Evolutionary conservation across 2,888 invertebrate genomes (phyloP), one percentile per base, ranked within the genome.

Genomic region (Scaptomyza cyrtandrae): DNA sequence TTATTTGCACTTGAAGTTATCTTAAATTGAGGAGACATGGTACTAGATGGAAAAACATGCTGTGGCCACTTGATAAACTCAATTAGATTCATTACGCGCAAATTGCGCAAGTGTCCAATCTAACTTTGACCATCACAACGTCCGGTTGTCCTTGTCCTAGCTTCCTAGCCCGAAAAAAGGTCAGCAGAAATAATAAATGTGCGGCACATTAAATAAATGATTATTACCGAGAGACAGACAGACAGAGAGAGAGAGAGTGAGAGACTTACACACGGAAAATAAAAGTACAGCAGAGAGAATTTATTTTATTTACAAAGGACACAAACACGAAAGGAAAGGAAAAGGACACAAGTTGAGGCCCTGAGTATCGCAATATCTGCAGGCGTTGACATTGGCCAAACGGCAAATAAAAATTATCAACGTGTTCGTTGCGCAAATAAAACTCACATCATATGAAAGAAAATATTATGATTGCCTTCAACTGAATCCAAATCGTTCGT

Each of bases 151-250:
- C 41, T 29, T 29, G 50, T 19, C 19, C n/a, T 45, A 35, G 55
- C 33, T n/a, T 14, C 11, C 56, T 6, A 19, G 61, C 39, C 39
- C 24, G 0, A 24, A 39, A 16, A 63, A 77, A 80, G 86, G 87
- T 85, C 90, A 82, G 80, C 77, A 84, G 77, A 90, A 89, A 90
- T 90, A 90, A 90, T 84, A 90, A 90, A 90, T 90, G 90, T 78
- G 77, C 64, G 75, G 60, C 59, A 79, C 86, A 89, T 90, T 90
- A 90, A 64, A 80, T 88, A 90, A 90, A 90, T 90, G 88, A 90
- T 90, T 90, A 90, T 90, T 86, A 90, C 80, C n/a, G 29, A 7
- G 37, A 14, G 33, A 24, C 4, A 24, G 24, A 33, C 10, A 2
- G 33, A 33, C 2, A 33, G 33, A 1, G 24, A 24, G 24, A 33